Evolutionary conservation across 2,113 vertebrate species (phyloP).

Genomic region (Corythornis madagascariensis): DNA sequence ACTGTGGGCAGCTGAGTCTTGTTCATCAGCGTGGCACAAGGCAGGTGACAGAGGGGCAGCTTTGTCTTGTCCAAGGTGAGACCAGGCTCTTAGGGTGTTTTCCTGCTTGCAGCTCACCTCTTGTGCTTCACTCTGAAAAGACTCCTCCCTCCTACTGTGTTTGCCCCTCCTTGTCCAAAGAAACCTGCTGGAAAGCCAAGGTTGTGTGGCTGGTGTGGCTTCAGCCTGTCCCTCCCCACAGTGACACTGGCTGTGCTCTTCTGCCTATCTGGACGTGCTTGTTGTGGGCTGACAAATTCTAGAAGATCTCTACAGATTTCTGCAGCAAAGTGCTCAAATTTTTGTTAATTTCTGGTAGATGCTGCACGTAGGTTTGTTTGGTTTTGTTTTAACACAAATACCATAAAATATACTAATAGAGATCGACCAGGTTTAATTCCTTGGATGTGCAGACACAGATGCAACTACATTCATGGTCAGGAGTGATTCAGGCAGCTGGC

Average conservation of each 20-base stretch:
- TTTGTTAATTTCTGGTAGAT: neutral
- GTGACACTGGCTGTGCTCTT: fast-evolving
- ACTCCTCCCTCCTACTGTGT: neutral
- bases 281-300: neutral
- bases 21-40: neutral
- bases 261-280: neutral
- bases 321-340: neutral
- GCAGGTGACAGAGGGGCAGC: neutral
- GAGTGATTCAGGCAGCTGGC: neutral
- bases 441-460: neutral
- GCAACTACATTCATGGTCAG: neutral
- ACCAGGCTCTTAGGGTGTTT: neutral
- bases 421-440: neutral
- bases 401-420: neutral
- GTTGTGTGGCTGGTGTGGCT: neutral
- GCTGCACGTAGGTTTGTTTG: no score
- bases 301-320: neutral
- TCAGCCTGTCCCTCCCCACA: neutral
- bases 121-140: neutral
- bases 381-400: neutral
- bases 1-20: neutral
- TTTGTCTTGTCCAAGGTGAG: neutral
- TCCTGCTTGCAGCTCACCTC: neutral
- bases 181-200: neutral
- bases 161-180: neutral